Percentiles rank a stretch among this genome's conserved stretches.
These are phyloP conservation scores for Strix uralensis DNA, from an alignment of 2,113 vertebrate species.

Conservation along the genomic window DNA sequence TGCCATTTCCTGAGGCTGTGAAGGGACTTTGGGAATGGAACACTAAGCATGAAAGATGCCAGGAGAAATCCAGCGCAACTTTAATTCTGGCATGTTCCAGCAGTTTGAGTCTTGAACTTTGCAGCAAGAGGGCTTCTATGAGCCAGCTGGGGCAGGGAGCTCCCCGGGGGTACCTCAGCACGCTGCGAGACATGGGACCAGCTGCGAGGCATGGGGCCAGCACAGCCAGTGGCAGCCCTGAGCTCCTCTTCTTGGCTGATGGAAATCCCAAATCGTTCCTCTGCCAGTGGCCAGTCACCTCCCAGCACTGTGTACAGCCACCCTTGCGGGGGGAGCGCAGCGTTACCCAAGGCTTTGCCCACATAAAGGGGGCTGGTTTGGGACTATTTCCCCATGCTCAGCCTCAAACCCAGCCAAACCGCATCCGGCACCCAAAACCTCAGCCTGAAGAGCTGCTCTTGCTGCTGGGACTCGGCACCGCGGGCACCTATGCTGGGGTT, in stretches of 20 bases:
- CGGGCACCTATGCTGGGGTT: background rate
- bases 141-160: background rate
- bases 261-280: background rate
- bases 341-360: background rate
- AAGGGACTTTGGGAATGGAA: background rate
- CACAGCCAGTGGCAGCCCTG: background rate
- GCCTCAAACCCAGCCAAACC: background rate
- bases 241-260: background rate
- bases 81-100: background rate
- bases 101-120: background rate
- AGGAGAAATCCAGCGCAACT: background rate
- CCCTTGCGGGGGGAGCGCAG: background rate
- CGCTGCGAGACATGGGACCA: background rate
- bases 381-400: background rate
- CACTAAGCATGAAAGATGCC: background rate
- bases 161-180: background rate
- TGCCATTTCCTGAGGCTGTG: background rate
- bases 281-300: background rate
- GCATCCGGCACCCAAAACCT: background rate
- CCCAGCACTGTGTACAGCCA: background rate
- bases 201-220: background rate
- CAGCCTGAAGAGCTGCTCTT: background rate
- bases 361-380: background rate
- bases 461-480: background rate
- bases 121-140: background rate